phyloP scores from a whole-genome alignment of 2,888 invertebrate species.

The Pterobdella sp. region DNA sequence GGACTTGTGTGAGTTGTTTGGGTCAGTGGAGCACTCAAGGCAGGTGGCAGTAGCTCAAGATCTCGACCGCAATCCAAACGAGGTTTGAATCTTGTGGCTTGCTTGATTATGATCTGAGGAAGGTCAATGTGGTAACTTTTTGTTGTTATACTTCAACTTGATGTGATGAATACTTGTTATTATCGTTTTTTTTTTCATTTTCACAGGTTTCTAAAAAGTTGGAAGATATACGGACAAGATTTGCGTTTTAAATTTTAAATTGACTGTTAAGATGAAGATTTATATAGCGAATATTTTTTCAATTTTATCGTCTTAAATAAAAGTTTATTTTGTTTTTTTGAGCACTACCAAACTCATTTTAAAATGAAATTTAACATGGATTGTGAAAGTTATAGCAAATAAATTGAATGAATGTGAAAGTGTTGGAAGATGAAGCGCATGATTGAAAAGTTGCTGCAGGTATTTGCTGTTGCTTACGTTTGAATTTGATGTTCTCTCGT shows the following conservation, averaged over 20 bases:
- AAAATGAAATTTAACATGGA: no score
- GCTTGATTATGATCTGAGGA: not conserved
- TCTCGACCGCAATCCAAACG: slow-evolving; percentile 85
- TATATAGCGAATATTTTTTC: no score
- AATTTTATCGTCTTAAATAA: no score
- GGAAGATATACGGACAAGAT: slow-evolving; percentile 95
- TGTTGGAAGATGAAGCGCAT: no score
- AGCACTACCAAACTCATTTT: no score
- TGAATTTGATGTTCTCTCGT: no score
- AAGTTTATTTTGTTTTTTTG: no score
- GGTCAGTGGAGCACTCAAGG: slow-evolving; percentile 82
- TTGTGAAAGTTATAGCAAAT: no score
- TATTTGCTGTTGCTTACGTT: no score
- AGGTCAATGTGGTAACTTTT: not conserved
- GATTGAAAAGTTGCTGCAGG: no score
- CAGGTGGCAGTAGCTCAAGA: slow-evolving; percentile 91
- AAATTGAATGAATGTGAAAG: no score
- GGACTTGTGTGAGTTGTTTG: slow-evolving; percentile 96
- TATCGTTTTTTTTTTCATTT: slow-evolving; percentile 31
- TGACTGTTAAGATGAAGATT: no score
- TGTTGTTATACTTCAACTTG: not conserved
- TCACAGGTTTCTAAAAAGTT: slow-evolving; percentile 78
- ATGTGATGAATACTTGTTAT: not conserved
- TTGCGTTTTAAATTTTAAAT: slow-evolving; percentile 91
- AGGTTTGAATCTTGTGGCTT: slow-evolving; percentile 55